Conservation (phyloP, 35 echinoderm and acorn worm genomes). For the Lytechinus variegatus region DNA sequence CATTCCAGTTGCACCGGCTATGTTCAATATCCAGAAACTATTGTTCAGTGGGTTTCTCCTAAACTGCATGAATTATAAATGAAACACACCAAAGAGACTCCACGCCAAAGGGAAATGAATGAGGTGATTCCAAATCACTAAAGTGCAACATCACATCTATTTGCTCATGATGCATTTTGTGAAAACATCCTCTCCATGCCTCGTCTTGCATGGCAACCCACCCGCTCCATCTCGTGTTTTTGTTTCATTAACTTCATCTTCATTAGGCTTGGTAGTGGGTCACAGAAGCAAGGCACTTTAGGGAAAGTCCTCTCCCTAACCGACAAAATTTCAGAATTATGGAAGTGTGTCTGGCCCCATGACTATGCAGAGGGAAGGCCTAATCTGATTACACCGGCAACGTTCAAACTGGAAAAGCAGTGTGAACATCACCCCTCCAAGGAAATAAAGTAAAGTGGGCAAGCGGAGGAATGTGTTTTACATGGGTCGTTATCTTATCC, state of each 20-base stretch:
- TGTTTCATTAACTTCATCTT: conserved; percentile 20
- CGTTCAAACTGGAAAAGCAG: neutral
- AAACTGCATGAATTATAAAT: neutral
- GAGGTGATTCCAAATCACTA: neutral
- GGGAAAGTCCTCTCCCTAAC: neutral
- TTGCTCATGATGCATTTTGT: neutral
- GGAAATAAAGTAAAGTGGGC: neutral
- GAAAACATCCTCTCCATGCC: conserved; percentile 1
- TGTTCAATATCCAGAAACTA: neutral
- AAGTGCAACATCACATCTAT: neutral
- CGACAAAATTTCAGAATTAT: neutral
- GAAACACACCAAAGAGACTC: neutral
- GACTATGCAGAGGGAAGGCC: neutral
- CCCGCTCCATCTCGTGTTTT: neutral
- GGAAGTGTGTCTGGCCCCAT: neutral
- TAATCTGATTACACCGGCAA: neutral
- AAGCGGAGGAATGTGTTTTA: conserved; percentile 3
- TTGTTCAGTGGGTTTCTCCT: neutral
- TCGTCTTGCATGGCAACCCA: neutral
- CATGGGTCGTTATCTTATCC: neutral
- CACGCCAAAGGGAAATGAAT: neutral
- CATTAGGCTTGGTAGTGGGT: neutral
- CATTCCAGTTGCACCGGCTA: neutral
- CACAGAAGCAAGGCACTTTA: neutral
- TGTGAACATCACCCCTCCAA: neutral